phyloP scores from a whole-genome alignment of 2,113 vertebrate genomes.

The Craseonycteris thonglongyai region DNA sequence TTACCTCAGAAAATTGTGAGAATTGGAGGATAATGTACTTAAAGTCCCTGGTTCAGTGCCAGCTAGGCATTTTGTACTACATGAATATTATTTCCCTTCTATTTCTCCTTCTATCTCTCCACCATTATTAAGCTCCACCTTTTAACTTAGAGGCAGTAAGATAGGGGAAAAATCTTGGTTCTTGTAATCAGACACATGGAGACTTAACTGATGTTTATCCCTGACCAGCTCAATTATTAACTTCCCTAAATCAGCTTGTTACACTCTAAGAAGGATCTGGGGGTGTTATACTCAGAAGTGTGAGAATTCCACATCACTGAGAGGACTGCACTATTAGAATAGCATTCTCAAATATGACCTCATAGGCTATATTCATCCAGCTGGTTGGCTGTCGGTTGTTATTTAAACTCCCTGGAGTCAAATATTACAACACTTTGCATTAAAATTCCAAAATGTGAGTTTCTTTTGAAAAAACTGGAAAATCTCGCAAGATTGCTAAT shows the following conservation, averaged over 20 bases:
- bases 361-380: rapidly evolving
- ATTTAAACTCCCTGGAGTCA: neutral
- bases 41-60: neutral
- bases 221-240: neutral
- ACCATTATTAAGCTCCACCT: neutral
- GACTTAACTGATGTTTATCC: neutral
- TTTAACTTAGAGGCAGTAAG: neutral
- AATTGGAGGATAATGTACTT: neutral
- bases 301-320: neutral
- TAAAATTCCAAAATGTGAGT: neutral
- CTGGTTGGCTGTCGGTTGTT: neutral
- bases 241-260: neutral
- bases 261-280: neutral
- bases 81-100: neutral
- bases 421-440: neutral
- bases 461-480: neutral
- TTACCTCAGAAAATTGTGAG: neutral
- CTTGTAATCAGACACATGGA: neutral
- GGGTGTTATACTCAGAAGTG: neutral
- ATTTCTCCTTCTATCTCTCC: neutral
- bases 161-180: neutral
- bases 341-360: neutral
- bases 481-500: neutral
- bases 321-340: neutral
- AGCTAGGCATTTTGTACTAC: neutral